phyloP scores from a whole-genome alignment of 2,113 vertebrate species.

The Hyla sarda region DNA sequence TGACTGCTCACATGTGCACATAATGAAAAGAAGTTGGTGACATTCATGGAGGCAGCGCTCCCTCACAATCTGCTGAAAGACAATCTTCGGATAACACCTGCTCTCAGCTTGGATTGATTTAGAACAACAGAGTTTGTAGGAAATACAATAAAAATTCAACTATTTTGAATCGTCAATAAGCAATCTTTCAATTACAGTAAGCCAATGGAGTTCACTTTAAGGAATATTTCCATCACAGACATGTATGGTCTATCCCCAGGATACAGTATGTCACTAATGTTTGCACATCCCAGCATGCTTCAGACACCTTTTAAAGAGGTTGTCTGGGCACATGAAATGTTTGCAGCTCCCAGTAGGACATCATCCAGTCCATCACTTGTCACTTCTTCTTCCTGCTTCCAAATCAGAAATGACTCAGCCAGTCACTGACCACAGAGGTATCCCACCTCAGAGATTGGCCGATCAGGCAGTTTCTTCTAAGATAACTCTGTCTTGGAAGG shows the following conservation, averaged over 20 bases:
- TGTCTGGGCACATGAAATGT: too few species aligned
- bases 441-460: too few species aligned
- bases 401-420: too few species aligned
- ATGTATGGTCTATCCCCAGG: neutral
- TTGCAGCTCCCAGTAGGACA: too few species aligned
- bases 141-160: neutral
- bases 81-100: slow-evolving; percentile 15
- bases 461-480: too few species aligned
- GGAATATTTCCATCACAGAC: neutral
- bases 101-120: neutral
- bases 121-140: neutral
- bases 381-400: too few species aligned
- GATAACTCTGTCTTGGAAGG: too few species aligned
- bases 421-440: too few species aligned
- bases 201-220: neutral
- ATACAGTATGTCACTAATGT: neutral
- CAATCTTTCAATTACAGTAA: neutral
- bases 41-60: neutral
- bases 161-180: neutral
- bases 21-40: slow-evolving; percentile 1
- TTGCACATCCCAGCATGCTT: neutral
- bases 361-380: too few species aligned
- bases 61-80: neutral
- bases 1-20: neutral
- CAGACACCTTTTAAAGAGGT: neutral